phyloP scores from a whole-genome alignment of 35 echinoderm and acorn worm genomes.

The Amphiura filiformis region DNA sequence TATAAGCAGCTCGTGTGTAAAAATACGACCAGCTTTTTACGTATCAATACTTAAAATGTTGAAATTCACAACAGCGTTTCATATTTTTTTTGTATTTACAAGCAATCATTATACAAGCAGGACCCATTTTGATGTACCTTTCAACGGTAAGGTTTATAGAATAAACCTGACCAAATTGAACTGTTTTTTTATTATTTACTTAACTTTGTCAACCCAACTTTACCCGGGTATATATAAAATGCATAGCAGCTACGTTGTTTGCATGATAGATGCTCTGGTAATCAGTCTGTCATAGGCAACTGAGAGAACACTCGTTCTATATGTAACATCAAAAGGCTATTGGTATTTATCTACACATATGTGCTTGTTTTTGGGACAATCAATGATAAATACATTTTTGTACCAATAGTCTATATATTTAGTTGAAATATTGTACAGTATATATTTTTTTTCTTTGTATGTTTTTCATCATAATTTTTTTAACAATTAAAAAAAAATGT shows the following conservation, averaged over 20 bases:
- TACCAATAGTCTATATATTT: constrained; percentile 9
- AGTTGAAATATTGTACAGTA: constrained; percentile 12
- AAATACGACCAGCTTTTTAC: background rate
- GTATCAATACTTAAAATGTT: background rate
- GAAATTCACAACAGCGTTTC: background rate
- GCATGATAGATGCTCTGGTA: background rate
- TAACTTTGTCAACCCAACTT: background rate
- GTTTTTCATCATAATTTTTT: background rate
- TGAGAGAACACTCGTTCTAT: background rate
- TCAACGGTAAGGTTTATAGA: background rate
- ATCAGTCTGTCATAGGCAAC: background rate
- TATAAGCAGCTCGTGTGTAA: background rate
- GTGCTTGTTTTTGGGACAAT: background rate
- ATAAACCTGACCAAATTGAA: background rate
- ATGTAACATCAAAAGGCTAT: background rate
- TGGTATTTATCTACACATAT: background rate
- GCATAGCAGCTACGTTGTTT: background rate
- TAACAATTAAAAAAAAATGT: background rate
- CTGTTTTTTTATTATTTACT: too few species aligned
- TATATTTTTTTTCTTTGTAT: background rate
- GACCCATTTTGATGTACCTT: background rate
- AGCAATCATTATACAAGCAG: background rate
- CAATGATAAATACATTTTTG: background rate
- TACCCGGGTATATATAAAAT: background rate
- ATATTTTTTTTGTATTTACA: background rate